A percentile compares a stretch with the other conserved stretches of the same genome.
These are phyloP conservation scores for Meles meles DNA, from an alignment of 2,113 vertebrate species.

Conservation along the genomic window DNA sequence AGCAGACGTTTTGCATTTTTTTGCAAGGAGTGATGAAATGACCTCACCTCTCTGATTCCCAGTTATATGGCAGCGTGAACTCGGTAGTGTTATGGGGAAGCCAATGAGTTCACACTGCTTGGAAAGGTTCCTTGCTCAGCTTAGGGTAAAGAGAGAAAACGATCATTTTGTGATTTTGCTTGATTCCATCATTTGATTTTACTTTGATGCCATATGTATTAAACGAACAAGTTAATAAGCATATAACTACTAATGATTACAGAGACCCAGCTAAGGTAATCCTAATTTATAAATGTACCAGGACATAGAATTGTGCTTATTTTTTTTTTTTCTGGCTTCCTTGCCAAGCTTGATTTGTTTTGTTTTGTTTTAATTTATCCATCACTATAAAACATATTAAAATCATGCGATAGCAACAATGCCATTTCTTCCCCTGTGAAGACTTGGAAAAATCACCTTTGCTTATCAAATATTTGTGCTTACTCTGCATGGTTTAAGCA, in stretches of 20 bases:
- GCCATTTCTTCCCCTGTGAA: conserved; percentile 25
- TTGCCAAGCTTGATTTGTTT: not conserved
- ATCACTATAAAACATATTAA: not conserved
- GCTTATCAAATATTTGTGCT: conserved; percentile 52
- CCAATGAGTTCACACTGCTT: conserved; percentile 66
- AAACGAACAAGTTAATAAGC: conserved; percentile 47
- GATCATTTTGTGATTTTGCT: conserved; percentile 72
- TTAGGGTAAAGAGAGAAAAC: conserved; percentile 69
- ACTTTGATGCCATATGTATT: conserved; percentile 49
- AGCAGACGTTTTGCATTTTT: conserved; percentile 73
- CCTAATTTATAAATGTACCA: not conserved
- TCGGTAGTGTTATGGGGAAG: conserved; percentile 54
- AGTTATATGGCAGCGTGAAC: conserved; percentile 63
- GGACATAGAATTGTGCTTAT: not conserved
- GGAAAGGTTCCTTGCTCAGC: conserved; percentile 71
- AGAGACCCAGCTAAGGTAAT: conserved; percentile 18
- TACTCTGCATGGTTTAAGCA: not conserved
- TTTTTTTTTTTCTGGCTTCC: not conserved
- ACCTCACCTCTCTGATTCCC: conserved; percentile 78
- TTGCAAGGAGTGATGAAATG: conserved; percentile 71
- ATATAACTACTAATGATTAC: conserved; percentile 48
- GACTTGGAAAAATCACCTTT: not conserved
- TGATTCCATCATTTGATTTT: conserved; percentile 72
- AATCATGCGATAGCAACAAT: not conserved
- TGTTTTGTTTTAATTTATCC: not conserved